Evolutionary conservation across 1,140 invertebrate species (phyloP).

Genomic region (Bombus consobrinus): DNA sequence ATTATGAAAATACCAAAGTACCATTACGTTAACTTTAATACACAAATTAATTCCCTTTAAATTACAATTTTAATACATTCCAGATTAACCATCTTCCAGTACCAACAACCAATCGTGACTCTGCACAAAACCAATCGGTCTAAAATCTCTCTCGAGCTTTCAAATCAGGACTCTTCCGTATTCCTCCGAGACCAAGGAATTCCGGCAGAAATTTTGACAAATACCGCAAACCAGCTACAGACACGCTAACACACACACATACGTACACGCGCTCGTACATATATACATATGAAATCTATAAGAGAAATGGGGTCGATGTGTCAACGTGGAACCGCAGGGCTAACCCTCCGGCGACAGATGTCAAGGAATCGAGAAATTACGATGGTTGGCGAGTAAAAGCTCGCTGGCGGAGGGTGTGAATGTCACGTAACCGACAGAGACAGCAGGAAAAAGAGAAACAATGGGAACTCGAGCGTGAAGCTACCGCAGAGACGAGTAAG

Average conservation of each 20-base stretch:
- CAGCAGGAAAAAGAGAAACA: slow-evolving; percentile 55
- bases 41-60: not conserved
- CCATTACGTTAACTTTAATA: not conserved
- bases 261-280: not conserved
- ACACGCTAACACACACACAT: too few species aligned
- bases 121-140: not conserved
- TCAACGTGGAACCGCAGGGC: slow-evolving; percentile 21
- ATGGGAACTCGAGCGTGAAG: slow-evolving; percentile 55
- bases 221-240: not conserved
- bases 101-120: not conserved
- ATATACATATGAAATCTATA: not conserved
- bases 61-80: not conserved
- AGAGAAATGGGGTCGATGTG: slow-evolving; percentile 26
- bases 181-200: not conserved
- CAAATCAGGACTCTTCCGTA: not conserved
- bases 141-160: not conserved
- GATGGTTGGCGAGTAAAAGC: slow-evolving; percentile 49
- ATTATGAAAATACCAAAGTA: not conserved
- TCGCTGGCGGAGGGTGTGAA: slow-evolving; percentile 27
- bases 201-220: slow-evolving; percentile 31
- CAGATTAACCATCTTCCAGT: too few species aligned
- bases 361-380: slow-evolving; percentile 54
- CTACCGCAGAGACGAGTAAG: slow-evolving; percentile 38
- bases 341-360: slow-evolving; percentile 26
- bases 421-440: slow-evolving; percentile 40